These are phyloP conservation scores for Cygnus olor DNA, from an alignment of 2,797 vertebrate genomes.

Conservation along the genomic window DNA sequence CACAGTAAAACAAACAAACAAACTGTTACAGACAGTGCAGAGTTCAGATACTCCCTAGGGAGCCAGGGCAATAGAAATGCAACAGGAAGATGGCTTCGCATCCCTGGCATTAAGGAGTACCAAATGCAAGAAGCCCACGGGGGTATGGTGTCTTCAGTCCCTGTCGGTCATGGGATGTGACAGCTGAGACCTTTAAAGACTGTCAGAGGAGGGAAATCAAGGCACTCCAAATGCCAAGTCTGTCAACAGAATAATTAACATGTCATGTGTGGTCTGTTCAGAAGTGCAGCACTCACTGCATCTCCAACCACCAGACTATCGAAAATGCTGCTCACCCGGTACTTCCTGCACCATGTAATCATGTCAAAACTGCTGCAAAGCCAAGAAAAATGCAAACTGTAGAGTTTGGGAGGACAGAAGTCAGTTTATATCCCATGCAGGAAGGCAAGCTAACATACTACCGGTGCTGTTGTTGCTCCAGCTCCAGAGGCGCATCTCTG, in stretches of 20 bases:
- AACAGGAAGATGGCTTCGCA: background rate
- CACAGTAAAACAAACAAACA: background rate
- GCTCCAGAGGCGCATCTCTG: background rate
- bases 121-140: background rate
- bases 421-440: background rate
- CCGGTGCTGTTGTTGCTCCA: background rate
- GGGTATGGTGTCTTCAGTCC: background rate
- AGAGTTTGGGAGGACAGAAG: background rate
- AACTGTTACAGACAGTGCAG: fast-evolving
- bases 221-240: slow-evolving; percentile 31
- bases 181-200: slow-evolving; percentile 32
- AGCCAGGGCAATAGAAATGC: background rate
- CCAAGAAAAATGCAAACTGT: background rate
- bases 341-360: background rate
- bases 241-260: slow-evolving; percentile 35
- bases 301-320: background rate
- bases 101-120: background rate
- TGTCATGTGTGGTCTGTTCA: background rate
- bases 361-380: background rate
- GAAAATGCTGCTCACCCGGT: background rate
- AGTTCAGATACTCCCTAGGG: background rate
- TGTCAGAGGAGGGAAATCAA: slow-evolving; percentile 6
- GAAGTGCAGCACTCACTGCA: background rate
- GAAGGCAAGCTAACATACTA: background rate
- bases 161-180: background rate